Percentiles rank a stretch among this genome's conserved stretches.
Evolutionary conservation across 2,888 invertebrate genomes (phyloP).

Genomic region (Drosophila multiciliata): DNA sequence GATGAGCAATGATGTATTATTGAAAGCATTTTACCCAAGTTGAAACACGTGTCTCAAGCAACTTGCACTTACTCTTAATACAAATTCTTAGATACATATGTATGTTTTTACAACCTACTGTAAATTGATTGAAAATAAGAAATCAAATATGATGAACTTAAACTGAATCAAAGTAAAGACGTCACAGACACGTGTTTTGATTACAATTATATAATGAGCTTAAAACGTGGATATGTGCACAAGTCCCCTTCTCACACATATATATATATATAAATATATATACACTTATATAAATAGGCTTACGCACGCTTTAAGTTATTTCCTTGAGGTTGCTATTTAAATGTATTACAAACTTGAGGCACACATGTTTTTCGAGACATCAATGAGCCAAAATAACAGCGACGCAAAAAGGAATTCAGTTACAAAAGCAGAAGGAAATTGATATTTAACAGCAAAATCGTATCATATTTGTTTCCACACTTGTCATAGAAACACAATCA

Average conservation of each 20-base stretch:
- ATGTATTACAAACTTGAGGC: not conserved
- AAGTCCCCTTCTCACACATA: not conserved
- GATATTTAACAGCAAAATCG: not conserved
- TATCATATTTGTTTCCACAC: not conserved
- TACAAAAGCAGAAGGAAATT: not conserved
- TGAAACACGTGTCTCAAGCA: conserved; percentile 7
- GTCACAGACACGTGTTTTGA: conserved; percentile 56
- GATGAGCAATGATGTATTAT: not conserved
- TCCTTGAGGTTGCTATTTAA: conserved; percentile 1
- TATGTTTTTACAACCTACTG: not conserved
- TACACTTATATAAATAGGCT: not conserved
- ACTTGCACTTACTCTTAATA: not conserved
- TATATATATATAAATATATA: not conserved
- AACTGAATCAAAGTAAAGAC: conserved; percentile 35
- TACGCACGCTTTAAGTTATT: conserved; percentile 1
- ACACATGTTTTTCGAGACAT: not conserved
- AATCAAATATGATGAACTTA: conserved; percentile 25
- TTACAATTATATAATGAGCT: conserved; percentile 65
- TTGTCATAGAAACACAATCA: not conserved
- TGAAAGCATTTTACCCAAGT: conserved; percentile 9
- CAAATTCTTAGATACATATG: not conserved
- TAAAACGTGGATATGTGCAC: conserved; percentile 25
- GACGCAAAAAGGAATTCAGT: not conserved
- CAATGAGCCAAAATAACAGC: not conserved
- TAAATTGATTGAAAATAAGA: conserved; percentile 14